A percentile compares a stretch with the other conserved stretches of the same genome.
phyloP scores from a whole-genome alignment of 1,140 invertebrate genomes.

The Heterodera schachtii region DNA sequence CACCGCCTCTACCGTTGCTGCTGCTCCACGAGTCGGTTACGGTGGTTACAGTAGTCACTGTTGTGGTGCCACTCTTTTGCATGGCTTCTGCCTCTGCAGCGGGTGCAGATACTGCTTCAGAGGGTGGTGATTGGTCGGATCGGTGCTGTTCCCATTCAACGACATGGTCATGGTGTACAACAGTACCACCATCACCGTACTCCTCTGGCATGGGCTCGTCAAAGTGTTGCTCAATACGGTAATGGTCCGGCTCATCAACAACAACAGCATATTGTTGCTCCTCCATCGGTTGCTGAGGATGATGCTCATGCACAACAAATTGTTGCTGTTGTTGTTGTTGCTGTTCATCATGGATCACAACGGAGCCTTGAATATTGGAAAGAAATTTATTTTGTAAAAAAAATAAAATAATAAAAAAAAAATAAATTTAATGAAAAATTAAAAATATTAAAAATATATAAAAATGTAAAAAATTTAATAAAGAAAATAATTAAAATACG shows the following conservation, averaged over 20 bases:
- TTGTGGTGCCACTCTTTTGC: not conserved
- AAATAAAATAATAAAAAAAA: not conserved
- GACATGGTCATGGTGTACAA: no score
- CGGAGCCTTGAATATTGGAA: not conserved
- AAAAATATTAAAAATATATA: not conserved
- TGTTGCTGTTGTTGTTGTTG: not conserved
- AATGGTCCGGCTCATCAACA: not conserved
- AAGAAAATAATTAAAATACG: no score
- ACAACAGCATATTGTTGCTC: not conserved
- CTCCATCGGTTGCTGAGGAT: not conserved
- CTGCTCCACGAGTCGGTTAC: constrained; percentile 6
- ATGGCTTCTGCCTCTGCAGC: constrained; percentile 4
- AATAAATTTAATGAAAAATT: not conserved
- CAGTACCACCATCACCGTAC: no score
- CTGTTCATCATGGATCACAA: constrained; percentile 7
- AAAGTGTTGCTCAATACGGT: not conserved
- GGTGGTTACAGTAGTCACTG: not conserved
- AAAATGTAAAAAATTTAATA: not conserved
- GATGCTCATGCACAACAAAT: not conserved
- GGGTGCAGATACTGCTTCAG: not conserved
- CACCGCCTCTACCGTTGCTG: not conserved
- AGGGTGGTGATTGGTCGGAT: no score
- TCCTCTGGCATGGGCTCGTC: not conserved
- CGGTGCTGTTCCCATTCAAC: no score
- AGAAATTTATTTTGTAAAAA: not conserved